Percentiles rank a stretch among this genome's conserved stretches.
phyloP scores from a whole-genome alignment of 2,797 vertebrate genomes.

The Megaceryle alcyon region DNA sequence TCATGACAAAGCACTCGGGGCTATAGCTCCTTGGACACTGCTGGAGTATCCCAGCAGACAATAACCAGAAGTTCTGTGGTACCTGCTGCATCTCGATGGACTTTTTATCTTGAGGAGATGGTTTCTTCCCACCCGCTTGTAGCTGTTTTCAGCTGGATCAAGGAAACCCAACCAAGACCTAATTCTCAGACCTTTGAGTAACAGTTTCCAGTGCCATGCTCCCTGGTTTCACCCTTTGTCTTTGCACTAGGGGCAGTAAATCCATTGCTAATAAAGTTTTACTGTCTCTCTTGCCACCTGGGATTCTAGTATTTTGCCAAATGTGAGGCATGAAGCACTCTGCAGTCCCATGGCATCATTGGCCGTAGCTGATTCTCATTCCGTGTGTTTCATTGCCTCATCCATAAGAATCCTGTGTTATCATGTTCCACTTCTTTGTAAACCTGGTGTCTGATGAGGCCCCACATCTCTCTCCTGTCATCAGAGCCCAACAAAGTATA shows the following conservation, averaged over 20 bases:
- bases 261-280: not conserved
- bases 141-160: not conserved
- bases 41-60: not conserved
- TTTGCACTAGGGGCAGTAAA: not conserved
- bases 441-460: not conserved
- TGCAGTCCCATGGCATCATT: not conserved
- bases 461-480: not conserved
- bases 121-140: fast-evolving
- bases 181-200: not conserved
- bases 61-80: not conserved
- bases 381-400: not conserved
- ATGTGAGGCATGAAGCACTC: not conserved
- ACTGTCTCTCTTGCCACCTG: not conserved
- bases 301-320: not conserved
- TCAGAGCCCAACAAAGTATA: not conserved
- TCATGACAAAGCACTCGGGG: not conserved
- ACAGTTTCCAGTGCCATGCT: fast-evolving
- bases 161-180: not conserved
- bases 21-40: not conserved
- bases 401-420: not conserved
- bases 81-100: not conserved
- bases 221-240: not conserved
- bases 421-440: fast-evolving
- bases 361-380: fast-evolving
- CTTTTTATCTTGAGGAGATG: not conserved